A percentile compares a stretch with the other conserved stretches of the same genome.
Conservation (phyloP, 2,888 invertebrate genomes). For the Rhingia rostrata region DNA sequence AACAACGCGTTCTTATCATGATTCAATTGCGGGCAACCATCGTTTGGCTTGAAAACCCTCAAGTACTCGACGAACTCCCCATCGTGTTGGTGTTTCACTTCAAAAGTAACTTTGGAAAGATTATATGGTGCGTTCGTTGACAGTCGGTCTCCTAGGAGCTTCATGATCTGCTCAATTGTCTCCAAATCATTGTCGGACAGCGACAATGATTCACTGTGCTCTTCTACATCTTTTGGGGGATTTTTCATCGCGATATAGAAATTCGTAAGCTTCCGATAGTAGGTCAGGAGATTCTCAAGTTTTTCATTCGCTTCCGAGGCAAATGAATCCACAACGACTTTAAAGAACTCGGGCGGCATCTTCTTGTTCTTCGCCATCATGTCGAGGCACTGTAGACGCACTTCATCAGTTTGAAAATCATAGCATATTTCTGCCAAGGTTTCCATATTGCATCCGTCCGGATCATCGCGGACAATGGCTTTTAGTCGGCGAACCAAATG, state of each 20-base stretch:
- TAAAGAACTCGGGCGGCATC: conserved; percentile 86
- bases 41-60: conserved; percentile 78
- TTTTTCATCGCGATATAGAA: conserved; percentile 80
- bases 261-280: conserved; percentile 79
- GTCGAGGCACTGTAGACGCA: conserved; percentile 89
- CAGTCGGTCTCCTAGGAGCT: conserved; percentile 82
- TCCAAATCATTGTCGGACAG: conserved; percentile 83
- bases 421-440: conserved; percentile 82
- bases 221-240: conserved; percentile 73
- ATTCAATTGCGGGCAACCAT: conserved; percentile 80
- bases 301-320: conserved; percentile 81
- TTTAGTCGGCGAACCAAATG: conserved; percentile 92
- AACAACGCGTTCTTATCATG: conserved; percentile 79
- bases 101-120: conserved; percentile 85
- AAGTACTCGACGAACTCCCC: conserved; percentile 85
- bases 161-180: conserved; percentile 86
- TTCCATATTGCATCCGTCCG: conserved; percentile 82
- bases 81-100: conserved; percentile 83
- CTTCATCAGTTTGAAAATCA: conserved; percentile 88
- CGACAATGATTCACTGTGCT: conserved; percentile 76
- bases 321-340: conserved; percentile 83
- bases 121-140: conserved; percentile 78
- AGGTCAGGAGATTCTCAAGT: conserved; percentile 77
- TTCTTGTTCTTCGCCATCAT: conserved; percentile 87
- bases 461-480: conserved; percentile 85